These are phyloP conservation scores for Sinocyclocheilus rhinocerous DNA, from an alignment of 2,113 vertebrate species.

Conservation along the genomic window DNA sequence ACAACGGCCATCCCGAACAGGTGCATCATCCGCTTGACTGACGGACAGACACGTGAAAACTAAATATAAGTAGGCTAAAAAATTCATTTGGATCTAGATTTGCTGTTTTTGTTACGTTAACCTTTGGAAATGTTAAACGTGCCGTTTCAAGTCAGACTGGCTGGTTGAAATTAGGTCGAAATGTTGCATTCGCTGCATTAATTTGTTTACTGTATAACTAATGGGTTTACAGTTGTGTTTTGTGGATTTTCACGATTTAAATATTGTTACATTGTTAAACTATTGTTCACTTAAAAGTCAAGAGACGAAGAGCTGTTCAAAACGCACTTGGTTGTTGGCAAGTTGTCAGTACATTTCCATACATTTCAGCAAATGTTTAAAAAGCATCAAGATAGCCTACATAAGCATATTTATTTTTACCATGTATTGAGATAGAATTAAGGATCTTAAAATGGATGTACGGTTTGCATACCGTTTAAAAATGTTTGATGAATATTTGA, in stretches of 20 bases:
- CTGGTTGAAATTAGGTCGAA: background rate
- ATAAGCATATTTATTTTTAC: conserved; percentile 16
- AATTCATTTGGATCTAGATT: background rate
- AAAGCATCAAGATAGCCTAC: background rate
- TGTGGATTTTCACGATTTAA: background rate
- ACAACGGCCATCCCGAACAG: conserved; percentile 59
- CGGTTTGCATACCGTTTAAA: background rate
- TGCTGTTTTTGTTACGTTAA: background rate
- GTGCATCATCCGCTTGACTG: conserved; percentile 56
- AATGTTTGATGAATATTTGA: background rate
- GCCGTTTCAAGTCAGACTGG: background rate
- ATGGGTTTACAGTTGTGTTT: background rate
- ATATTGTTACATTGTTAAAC: background rate
- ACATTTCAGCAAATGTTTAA: conserved; percentile 13
- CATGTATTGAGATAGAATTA: background rate
- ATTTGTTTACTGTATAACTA: background rate
- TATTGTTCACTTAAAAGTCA: background rate
- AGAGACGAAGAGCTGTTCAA: background rate
- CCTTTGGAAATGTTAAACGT: background rate
- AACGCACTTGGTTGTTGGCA: background rate
- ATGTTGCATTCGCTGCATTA: background rate
- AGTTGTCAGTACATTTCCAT: background rate
- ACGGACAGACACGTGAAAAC: conserved; percentile 12
- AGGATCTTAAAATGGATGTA: background rate
- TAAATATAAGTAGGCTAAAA: background rate